These are phyloP conservation scores for Zosterops borbonicus DNA, from an alignment of 2,113 vertebrate genomes.

Conservation along the genomic window DNA sequence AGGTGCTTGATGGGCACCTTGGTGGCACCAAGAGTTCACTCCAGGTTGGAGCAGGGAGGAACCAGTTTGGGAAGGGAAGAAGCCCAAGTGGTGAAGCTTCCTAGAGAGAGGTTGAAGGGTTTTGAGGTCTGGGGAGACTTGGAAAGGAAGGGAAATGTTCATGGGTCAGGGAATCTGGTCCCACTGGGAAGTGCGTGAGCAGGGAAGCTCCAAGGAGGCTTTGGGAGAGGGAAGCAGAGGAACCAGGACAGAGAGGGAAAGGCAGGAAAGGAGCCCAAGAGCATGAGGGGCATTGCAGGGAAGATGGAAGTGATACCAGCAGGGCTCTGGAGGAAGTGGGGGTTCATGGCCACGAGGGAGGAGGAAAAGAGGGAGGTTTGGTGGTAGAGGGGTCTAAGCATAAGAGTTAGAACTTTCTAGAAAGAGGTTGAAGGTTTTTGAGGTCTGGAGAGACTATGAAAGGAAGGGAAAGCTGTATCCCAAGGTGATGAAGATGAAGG, in stretches of 20 bases:
- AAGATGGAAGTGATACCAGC: not conserved
- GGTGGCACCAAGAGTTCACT: not conserved
- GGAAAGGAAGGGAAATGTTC: not conserved
- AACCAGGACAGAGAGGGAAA: not conserved
- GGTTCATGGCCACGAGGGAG: not conserved
- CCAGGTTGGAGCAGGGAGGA: not conserved
- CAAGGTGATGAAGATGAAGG: not conserved
- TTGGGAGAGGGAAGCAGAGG: not conserved
- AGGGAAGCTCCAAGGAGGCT: not conserved
- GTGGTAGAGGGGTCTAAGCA: not conserved
- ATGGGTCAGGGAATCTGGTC: not conserved
- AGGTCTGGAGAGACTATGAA: not conserved
- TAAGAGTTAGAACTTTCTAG: not conserved
- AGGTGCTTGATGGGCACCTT: not conserved
- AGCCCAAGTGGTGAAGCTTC: not conserved
- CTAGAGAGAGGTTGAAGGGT: not conserved
- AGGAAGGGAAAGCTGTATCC: not conserved
- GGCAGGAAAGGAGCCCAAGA: not conserved
- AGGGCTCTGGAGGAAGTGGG: not conserved
- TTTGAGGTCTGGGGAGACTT: not conserved
- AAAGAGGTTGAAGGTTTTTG: not conserved
- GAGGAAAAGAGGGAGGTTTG: not conserved
- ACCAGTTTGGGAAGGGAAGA: not conserved
- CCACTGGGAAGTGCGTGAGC: not conserved
- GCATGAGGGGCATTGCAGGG: not conserved